These are phyloP conservation scores for Pyralis farinalis DNA, from an alignment of 2,888 invertebrate genomes.

Conservation along the genomic window DNA sequence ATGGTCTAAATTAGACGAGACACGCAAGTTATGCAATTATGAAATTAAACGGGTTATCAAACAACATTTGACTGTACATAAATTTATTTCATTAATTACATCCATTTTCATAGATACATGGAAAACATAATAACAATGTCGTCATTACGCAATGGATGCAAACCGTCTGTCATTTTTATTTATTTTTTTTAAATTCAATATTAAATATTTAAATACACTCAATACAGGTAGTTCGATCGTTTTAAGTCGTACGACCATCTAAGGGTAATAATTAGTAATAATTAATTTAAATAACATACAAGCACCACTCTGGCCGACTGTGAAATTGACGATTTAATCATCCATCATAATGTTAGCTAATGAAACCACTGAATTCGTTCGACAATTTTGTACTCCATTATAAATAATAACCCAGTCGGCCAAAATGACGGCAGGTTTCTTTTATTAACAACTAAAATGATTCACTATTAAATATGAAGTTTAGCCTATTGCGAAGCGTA, in stretches of 20 bases:
- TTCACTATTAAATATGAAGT: slow-evolving; percentile 52
- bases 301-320: slow-evolving; percentile 17
- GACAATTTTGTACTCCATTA: neutral
- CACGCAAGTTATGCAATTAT: no score
- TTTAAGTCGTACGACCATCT: slow-evolving; percentile 31
- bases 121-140: slow-evolving; percentile 38
- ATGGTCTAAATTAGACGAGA: no score
- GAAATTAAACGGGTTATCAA: no score
- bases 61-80: no score
- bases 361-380: neutral
- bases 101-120: slow-evolving; percentile 25
- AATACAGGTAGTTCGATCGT: slow-evolving; percentile 39
- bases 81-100: neutral
- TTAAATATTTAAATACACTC: slow-evolving; percentile 53
- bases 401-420: neutral
- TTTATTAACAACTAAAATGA: slow-evolving; percentile 53
- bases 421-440: slow-evolving; percentile 14
- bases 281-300: slow-evolving; percentile 21
- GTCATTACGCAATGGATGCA: slow-evolving; percentile 33
- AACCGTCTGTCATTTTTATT: slow-evolving; percentile 38
- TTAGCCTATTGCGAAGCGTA: slow-evolving; percentile 65
- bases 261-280: slow-evolving; percentile 23
- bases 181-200: slow-evolving; percentile 41
- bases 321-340: neutral
- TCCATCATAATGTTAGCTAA: neutral